A percentile compares a stretch with the other conserved stretches of the same genome.
Conservation (phyloP, 2,113 vertebrate genomes). For the Myotis lucifugus region DNA sequence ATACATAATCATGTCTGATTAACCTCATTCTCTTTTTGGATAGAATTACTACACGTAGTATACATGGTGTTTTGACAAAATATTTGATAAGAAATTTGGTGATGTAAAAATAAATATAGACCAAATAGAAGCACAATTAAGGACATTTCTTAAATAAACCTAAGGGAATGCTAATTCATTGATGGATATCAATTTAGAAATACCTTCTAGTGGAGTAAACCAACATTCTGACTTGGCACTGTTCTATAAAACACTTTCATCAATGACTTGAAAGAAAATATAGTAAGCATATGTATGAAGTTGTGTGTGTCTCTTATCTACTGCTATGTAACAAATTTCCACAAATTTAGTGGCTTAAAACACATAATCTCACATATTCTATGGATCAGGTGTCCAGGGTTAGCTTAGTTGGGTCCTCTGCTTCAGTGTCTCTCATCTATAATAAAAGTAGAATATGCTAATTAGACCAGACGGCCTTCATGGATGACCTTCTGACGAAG, state of each 20-base stretch:
- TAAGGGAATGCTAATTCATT: not conserved
- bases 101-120: slow-evolving; percentile 29
- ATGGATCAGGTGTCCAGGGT: not conserved
- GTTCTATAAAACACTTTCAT: not conserved
- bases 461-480: too few species aligned
- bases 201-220: not conserved
- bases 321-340: not conserved
- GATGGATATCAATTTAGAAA: slow-evolving; percentile 8
- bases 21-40: not conserved
- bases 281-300: not conserved
- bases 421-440: not conserved
- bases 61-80: not conserved
- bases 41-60: not conserved
- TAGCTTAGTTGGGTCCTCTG: not conserved
- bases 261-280: not conserved
- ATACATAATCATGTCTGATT: not conserved
- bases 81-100: not conserved
- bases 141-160: not conserved
- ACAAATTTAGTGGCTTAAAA: not conserved
- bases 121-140: not conserved
- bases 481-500: too few species aligned
- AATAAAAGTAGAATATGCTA: too few species aligned
- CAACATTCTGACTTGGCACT: not conserved
- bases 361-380: not conserved
- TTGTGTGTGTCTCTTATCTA: not conserved